A percentile compares a stretch with the other conserved stretches of the same genome.
Conservation (phyloP, 2,113 vertebrate genomes). For the Corvus cornix region DNA sequence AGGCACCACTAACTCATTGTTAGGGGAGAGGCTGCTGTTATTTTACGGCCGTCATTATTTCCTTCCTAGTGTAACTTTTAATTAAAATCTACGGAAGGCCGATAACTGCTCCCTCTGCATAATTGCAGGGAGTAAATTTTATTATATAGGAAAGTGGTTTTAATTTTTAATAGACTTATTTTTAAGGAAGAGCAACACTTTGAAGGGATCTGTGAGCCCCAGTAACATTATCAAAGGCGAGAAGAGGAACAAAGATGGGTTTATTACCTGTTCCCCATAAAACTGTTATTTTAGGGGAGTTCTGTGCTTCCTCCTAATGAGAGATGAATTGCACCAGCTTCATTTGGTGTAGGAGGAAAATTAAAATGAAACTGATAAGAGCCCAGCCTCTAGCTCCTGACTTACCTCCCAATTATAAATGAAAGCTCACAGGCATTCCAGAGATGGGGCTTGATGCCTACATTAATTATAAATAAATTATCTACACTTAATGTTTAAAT, state of each 20-base stretch:
- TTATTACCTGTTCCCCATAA: neutral
- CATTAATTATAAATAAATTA: conserved; percentile 74
- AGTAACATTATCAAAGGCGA: neutral
- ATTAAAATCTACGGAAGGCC: conserved; percentile 43
- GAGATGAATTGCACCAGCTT: conserved; percentile 11
- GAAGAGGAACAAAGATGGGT: neutral
- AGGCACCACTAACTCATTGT: neutral
- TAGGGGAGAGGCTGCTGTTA: neutral
- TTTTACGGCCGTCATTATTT: neutral
- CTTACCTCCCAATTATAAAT: conserved; percentile 52
- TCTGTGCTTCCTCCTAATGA: conserved; percentile 5
- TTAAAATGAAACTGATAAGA: conserved; percentile 47
- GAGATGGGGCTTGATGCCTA: conserved; percentile 57
- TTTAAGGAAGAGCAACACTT: conserved; percentile 30
- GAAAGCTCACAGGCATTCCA: conserved; percentile 47
- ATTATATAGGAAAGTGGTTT: conserved; percentile 25
- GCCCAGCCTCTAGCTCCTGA: conserved; percentile 18
- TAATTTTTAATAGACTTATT: conserved; percentile 61
- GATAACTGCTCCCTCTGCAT: conserved; percentile 4
- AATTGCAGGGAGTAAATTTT: conserved; percentile 27
- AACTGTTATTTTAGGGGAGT: conserved; percentile 15
- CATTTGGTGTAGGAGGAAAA: conserved; percentile 8
- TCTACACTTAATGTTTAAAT: conserved; percentile 63
- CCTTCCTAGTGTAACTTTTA: conserved; percentile 19
- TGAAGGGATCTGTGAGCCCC: neutral